Evolutionary conservation across 2,888 invertebrate genomes (phyloP).

Genomic region (Quadroppia sp.): DNA sequence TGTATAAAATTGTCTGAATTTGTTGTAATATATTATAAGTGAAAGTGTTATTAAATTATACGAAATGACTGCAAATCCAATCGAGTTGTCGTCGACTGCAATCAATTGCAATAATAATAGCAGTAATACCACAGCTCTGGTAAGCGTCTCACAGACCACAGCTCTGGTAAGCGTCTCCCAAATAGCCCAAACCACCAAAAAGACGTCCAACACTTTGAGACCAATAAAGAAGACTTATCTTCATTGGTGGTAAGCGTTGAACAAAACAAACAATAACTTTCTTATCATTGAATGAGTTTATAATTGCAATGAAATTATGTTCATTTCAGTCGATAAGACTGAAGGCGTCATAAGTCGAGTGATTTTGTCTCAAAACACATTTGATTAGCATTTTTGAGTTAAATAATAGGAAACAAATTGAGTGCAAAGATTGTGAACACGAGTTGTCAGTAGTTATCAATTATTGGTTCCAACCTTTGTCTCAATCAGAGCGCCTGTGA

Average conservation of each 20-base stretch:
- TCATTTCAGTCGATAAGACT: neutral
- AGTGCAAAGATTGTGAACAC: too few species aligned
- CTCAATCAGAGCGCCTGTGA: too few species aligned
- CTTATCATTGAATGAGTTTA: neutral
- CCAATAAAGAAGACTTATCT: constrained; percentile 24
- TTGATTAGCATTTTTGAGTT: too few species aligned
- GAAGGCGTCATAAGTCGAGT: too few species aligned
- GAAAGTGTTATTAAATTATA: neutral
- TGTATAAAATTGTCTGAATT: neutral
- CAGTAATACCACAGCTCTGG: neutral
- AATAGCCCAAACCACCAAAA: neutral
- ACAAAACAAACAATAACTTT: neutral
- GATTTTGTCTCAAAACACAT: too few species aligned
- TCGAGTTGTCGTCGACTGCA: neutral
- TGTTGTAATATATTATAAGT: neutral
- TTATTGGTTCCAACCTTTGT: too few species aligned
- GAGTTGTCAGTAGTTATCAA: too few species aligned
- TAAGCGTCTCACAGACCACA: neutral
- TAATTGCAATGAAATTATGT: neutral
- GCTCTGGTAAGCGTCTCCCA: neutral
- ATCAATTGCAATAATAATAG: neutral
- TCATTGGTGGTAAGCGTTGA: constrained; percentile 19
- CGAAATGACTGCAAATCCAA: constrained; percentile 13
- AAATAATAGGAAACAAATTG: too few species aligned
- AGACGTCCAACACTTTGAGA: constrained; percentile 11